These are phyloP conservation scores for Chaetura pelagica DNA, from an alignment of 2,113 vertebrate genomes.

Conservation along the genomic window DNA sequence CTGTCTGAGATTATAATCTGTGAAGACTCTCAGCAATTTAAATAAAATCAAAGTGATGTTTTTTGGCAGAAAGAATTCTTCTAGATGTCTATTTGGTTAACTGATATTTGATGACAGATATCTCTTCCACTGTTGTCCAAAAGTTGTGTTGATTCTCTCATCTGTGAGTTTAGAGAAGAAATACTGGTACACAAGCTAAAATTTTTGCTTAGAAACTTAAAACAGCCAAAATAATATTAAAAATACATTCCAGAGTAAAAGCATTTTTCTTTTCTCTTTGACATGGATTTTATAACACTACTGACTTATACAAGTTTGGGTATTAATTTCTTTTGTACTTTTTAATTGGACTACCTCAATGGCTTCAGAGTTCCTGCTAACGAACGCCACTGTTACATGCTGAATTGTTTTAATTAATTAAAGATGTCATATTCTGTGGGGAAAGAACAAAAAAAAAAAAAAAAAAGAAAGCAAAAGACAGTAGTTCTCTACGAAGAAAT, in stretches of 20 bases:
- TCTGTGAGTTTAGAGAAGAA: neutral
- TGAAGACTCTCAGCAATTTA: neutral
- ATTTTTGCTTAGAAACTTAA: neutral
- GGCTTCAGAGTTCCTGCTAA: neutral
- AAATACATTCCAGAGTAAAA: neutral
- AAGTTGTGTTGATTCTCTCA: neutral
- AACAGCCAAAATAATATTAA: neutral
- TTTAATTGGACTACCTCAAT: neutral
- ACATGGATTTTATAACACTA: neutral
- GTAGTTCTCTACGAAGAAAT: neutral
- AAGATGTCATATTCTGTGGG: neutral
- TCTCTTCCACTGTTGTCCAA: neutral
- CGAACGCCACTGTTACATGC: neutral
- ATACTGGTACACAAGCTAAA: neutral
- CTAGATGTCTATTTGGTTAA: neutral
- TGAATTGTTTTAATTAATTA: neutral
- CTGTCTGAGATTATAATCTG: neutral
- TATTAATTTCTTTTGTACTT: neutral
- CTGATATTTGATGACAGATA: neutral
- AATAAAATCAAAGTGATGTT: neutral
- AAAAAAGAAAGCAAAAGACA: no score
- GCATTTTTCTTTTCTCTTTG: neutral
- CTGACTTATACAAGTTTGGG: neutral
- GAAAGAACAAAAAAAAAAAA: neutral
- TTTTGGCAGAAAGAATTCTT: neutral